A percentile compares a stretch with the other conserved stretches of the same genome.
phyloP scores from a whole-genome alignment of 2,888 invertebrate species.

The Lepidocyrtinus sp. region DNA sequence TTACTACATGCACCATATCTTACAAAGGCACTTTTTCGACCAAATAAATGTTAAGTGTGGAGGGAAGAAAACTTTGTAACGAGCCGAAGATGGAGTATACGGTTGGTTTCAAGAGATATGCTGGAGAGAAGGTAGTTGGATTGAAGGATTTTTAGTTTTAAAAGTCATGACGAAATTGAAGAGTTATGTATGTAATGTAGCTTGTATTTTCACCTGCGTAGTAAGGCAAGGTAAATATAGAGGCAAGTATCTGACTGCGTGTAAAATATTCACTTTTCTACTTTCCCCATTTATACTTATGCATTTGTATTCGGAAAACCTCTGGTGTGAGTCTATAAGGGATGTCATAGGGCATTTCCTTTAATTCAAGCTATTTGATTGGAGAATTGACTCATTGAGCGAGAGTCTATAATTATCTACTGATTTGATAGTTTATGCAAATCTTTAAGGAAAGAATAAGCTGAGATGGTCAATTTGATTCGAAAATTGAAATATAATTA shows the following conservation, averaged over 20 bases:
- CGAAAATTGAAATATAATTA: too few species aligned
- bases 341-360: too few species aligned
- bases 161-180: slow-evolving; percentile 22
- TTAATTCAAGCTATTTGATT: too few species aligned
- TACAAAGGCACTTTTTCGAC: slow-evolving; percentile 53
- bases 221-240: not conserved
- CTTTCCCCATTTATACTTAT: too few species aligned
- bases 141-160: slow-evolving; percentile 12
- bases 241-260: not conserved
- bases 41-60: slow-evolving; percentile 49
- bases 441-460: too few species aligned
- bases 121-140: not conserved
- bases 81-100: not conserved
- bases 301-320: too few species aligned
- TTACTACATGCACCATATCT: slow-evolving; percentile 56
- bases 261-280: not conserved
- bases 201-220: not conserved
- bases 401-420: too few species aligned
- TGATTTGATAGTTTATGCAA: too few species aligned
- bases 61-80: slow-evolving; percentile 24
- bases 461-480: too few species aligned
- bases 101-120: not conserved
- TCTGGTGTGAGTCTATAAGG: too few species aligned
- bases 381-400: too few species aligned
- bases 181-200: not conserved